These are phyloP conservation scores for Ia io DNA, from an alignment of 2,113 vertebrate genomes.

Conservation along the genomic window DNA sequence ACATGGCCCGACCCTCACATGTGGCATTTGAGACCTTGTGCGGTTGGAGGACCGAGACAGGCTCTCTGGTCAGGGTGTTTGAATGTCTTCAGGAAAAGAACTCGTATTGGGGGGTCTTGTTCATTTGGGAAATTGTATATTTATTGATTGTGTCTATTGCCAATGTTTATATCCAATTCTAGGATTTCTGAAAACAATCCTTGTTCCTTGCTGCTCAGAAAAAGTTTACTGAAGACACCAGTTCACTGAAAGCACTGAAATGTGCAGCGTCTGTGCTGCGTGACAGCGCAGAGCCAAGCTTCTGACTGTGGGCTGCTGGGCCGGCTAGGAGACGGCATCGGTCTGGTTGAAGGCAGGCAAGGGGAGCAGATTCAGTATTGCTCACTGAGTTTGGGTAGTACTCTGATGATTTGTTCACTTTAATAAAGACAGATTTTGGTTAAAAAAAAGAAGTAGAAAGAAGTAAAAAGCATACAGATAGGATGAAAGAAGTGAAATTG, in stretches of 20 bases:
- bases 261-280: slow-evolving; percentile 56
- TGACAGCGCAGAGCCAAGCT: background rate
- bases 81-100: slow-evolving; percentile 68
- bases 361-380: background rate
- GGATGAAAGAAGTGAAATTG: background rate
- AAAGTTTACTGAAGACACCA: slow-evolving; percentile 79
- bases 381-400: slow-evolving; percentile 42
- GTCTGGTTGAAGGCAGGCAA: background rate
- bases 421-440: slow-evolving; percentile 81
- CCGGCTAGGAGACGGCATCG: background rate
- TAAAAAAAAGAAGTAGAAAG: background rate
- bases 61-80: slow-evolving; percentile 55
- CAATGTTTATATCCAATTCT: slow-evolving; percentile 73
- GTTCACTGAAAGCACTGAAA: slow-evolving; percentile 74
- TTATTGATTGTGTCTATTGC: slow-evolving; percentile 82
- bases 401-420: slow-evolving; percentile 69
- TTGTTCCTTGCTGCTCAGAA: slow-evolving; percentile 87
- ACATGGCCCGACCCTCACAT: background rate
- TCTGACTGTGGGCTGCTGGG: no score
- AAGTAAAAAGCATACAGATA: background rate
- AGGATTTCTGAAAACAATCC: slow-evolving; percentile 72
- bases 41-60: background rate
- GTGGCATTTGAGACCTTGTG: background rate
- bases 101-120: slow-evolving; percentile 62
- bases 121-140: slow-evolving; percentile 74